phyloP scores from a whole-genome alignment of 2,113 vertebrate genomes.

The Python bivittatus region DNA sequence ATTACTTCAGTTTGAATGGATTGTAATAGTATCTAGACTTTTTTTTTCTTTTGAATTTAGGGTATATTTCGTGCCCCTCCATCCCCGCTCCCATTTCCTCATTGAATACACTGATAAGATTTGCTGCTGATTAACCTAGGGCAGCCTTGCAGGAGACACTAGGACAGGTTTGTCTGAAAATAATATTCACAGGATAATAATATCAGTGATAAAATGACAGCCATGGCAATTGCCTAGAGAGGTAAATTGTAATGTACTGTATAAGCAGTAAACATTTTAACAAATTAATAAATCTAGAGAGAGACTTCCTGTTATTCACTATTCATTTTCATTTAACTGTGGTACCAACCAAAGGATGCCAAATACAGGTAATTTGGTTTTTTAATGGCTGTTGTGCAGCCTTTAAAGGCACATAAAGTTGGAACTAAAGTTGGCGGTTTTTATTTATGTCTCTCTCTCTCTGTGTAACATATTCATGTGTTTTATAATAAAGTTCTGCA shows the following conservation, averaged over 20 bases:
- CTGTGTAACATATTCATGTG: neutral
- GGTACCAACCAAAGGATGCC: accelerated
- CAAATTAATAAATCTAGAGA: neutral
- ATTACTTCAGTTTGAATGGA: neutral
- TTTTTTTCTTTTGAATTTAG: neutral
- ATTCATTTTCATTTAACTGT: conserved; percentile 32
- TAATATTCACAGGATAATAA: conserved; percentile 62
- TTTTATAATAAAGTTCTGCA: neutral
- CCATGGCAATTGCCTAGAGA: conserved; percentile 37
- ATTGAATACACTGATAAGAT: conserved; percentile 51
- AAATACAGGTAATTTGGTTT: neutral
- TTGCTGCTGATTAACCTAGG: conserved; percentile 71
- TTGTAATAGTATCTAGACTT: conserved; percentile 42
- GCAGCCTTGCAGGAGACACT: conserved; percentile 62
- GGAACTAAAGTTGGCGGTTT: conserved; percentile 61
- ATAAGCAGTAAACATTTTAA: neutral
- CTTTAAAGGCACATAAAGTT: no score
- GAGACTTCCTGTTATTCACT: neutral
- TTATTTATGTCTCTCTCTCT: conserved; percentile 27
- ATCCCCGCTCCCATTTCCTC: neutral
- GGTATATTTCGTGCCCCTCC: neutral
- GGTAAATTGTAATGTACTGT: conserved; percentile 21
- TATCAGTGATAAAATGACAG: conserved; percentile 54
- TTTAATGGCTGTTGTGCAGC: neutral
- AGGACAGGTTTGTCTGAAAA: conserved; percentile 40